Conservation (phyloP, 2,888 invertebrate species). For the Ellobium chinense region DNA sequence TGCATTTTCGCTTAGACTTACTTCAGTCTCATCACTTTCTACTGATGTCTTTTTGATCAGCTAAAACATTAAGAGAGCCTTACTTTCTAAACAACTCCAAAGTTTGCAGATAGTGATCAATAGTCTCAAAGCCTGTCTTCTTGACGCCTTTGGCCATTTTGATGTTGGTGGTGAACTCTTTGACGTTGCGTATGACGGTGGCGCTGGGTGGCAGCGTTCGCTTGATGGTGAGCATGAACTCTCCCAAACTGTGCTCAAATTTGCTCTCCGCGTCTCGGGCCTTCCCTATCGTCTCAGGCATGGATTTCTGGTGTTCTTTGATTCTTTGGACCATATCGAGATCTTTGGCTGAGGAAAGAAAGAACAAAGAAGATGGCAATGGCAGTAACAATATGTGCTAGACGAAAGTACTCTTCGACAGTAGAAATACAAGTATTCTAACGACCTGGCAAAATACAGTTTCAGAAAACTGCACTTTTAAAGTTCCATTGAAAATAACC, state of each 20-base stretch:
- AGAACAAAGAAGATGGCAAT: too few relatives aligned
- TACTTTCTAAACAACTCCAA: conserved; percentile 51
- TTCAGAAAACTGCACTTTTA: too few relatives aligned
- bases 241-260: conserved; percentile 63
- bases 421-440: not conserved
- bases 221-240: conserved; percentile 64
- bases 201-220: conserved; percentile 57
- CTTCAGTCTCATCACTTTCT: not conserved
- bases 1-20: too few relatives aligned
- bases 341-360: conserved; percentile 55
- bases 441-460: not conserved
- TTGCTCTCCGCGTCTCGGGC: conserved; percentile 64
- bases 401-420: too few relatives aligned
- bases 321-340: conserved; percentile 56
- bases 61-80: conserved; percentile 11
- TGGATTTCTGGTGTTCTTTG: conserved; percentile 56
- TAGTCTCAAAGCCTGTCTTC: conserved; percentile 50
- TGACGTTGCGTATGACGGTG: conserved; percentile 53
- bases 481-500: too few relatives aligned
- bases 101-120: conserved; percentile 57
- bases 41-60: too few relatives aligned
- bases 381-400: too few relatives aligned
- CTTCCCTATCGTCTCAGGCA: conserved; percentile 53
- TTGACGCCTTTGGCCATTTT: conserved; percentile 57
- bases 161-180: conserved; percentile 61